phyloP scores from a whole-genome alignment of 2,113 vertebrate genomes.

The Acanthochromis polyacanthus region DNA sequence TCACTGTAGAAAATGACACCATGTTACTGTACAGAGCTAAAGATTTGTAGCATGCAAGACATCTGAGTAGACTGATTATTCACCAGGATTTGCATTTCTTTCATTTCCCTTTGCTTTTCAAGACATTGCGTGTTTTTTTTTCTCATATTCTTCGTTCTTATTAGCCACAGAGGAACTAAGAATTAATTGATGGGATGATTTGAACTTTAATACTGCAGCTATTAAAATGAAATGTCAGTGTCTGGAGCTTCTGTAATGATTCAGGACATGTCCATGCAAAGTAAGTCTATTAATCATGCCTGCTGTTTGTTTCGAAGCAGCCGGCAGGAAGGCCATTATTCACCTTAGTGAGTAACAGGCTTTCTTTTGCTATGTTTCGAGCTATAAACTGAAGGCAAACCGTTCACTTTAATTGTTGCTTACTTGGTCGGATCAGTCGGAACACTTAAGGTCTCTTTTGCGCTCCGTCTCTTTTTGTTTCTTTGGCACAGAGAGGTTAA shows the following conservation, averaged over 20 bases:
- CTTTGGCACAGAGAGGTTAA: slow-evolving; percentile 37
- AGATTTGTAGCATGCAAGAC: not conserved
- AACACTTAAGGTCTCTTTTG: slow-evolving; percentile 16
- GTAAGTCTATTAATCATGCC: slow-evolving; percentile 62
- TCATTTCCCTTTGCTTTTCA: slow-evolving; percentile 28
- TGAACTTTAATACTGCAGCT: slow-evolving; percentile 64
- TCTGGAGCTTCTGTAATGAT: slow-evolving; percentile 50
- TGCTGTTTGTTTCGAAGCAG: slow-evolving; percentile 11
- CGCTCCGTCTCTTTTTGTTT: slow-evolving; percentile 18
- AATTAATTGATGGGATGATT: slow-evolving; percentile 59
- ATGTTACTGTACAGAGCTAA: not conserved
- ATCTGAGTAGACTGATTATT: slow-evolving; percentile 14
- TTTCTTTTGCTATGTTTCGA: slow-evolving; percentile 32
- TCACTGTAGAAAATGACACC: not conserved
- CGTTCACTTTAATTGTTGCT: slow-evolving; percentile 46
- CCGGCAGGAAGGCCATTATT: slow-evolving; percentile 22
- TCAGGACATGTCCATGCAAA: slow-evolving; percentile 51
- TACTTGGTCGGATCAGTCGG: slow-evolving; percentile 44
- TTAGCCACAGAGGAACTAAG: slow-evolving; percentile 10
- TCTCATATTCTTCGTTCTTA: slow-evolving; percentile 16
- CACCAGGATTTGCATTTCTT: not conserved
- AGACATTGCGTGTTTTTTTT: slow-evolving; percentile 24
- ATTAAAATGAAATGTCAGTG: slow-evolving; percentile 68
- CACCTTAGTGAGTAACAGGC: not conserved
- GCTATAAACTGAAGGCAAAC: slow-evolving; percentile 46